Conservation (phyloP, 2,797 vertebrate species). For the Hydrolagus colliei region DNA sequence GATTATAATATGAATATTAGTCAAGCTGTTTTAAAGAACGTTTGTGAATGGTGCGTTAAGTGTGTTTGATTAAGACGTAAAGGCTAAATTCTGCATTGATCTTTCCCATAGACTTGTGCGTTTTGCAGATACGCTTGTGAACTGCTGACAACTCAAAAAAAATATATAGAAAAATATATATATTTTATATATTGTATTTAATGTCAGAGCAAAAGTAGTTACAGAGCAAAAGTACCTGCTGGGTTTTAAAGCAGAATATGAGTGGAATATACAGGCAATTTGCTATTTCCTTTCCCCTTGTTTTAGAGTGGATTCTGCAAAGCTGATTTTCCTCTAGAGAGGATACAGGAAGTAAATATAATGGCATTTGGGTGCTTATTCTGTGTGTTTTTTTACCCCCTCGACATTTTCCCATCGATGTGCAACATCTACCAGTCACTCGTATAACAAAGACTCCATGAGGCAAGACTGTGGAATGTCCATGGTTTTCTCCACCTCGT, state of each 20-base stretch:
- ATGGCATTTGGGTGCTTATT: constrained; percentile 23
- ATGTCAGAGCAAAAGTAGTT: neutral
- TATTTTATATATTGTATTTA: too few relatives aligned
- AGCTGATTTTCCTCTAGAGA: constrained; percentile 25
- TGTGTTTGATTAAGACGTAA: constrained; percentile 27
- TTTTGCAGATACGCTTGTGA: constrained; percentile 16
- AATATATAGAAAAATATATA: constrained; percentile 6
- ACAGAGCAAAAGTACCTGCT: neutral
- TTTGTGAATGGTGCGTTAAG: constrained; percentile 26
- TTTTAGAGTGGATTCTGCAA: constrained; percentile 14
- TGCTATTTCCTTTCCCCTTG: constrained; percentile 24
- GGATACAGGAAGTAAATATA: constrained; percentile 17
- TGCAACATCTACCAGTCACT: constrained; percentile 14
- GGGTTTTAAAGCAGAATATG: constrained; percentile 15
- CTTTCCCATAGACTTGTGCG: constrained; percentile 9
- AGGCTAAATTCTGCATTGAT: constrained; percentile 28
- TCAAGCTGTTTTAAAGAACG: constrained; percentile 17
- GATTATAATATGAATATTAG: constrained; percentile 26
- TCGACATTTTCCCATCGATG: constrained; percentile 22
- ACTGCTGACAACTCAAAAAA: constrained; percentile 26
- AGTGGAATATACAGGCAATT: constrained; percentile 23
- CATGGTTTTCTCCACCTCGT: neutral
- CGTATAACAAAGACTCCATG: neutral
- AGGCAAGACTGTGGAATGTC: neutral
- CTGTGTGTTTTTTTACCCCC: constrained; percentile 11